Percentiles rank a stretch among this genome's conserved stretches.
Conservation (phyloP, 2,888 invertebrate species). For the Sesamia inferens region DNA sequence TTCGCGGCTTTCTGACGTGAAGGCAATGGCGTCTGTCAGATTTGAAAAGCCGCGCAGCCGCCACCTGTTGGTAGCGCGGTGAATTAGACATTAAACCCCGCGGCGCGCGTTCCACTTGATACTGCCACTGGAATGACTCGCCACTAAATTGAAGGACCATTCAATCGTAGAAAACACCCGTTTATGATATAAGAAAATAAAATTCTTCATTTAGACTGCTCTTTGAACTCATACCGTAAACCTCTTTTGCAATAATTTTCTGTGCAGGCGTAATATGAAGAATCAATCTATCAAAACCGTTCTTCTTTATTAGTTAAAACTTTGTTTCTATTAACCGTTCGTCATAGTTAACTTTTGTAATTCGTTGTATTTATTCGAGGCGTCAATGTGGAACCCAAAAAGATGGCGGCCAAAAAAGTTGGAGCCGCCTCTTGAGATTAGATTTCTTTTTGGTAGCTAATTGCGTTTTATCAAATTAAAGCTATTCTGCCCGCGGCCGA, state of each 20-base stretch:
- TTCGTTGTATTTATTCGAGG: constrained; percentile 68
- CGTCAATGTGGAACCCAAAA: constrained; percentile 80
- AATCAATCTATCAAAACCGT: constrained; percentile 36
- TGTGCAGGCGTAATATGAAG: constrained; percentile 30
- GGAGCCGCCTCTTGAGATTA: constrained; percentile 85
- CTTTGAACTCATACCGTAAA: constrained; percentile 28
- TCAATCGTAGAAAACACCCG: constrained; percentile 68
- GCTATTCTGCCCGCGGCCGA: constrained; percentile 81
- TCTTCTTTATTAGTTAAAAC: constrained; percentile 47
- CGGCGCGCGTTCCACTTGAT: constrained; percentile 85
- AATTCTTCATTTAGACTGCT: constrained; percentile 58
- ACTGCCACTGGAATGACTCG: constrained; percentile 88
- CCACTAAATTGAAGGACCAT: constrained; percentile 73
- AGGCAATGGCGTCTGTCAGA: constrained; percentile 90
- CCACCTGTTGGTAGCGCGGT: constrained; percentile 90
- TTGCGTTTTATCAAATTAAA: constrained; percentile 90
- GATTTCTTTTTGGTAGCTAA: constrained; percentile 90
- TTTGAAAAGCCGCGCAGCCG: constrained; percentile 87
- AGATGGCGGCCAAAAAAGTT: constrained; percentile 81
- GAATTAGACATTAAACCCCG: constrained; percentile 88
- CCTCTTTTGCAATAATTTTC: constrained; percentile 31
- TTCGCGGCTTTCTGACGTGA: constrained; percentile 89
- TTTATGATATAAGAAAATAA: constrained; percentile 59
- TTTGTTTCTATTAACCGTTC: constrained; percentile 62
- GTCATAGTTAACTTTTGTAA: constrained; percentile 66